A percentile compares a stretch with the other conserved stretches of the same genome.
Evolutionary conservation across 2,113 vertebrate genomes (phyloP).

Genomic region (Elaphurus davidianus): DNA sequence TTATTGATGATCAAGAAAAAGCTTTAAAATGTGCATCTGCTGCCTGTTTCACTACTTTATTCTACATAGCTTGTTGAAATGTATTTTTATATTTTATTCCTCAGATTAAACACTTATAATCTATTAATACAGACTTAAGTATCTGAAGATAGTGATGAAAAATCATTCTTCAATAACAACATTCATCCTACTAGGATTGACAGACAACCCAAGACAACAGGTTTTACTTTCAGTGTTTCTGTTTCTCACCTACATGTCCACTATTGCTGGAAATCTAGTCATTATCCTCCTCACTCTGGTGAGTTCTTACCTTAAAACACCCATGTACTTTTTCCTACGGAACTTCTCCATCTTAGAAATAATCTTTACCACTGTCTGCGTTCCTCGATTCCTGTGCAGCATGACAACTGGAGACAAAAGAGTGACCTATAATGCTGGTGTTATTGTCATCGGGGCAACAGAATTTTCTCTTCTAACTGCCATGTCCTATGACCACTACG

Average conservation of each 20-base stretch:
- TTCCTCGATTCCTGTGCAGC: slow-evolving; percentile 32
- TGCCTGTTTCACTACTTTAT: background rate
- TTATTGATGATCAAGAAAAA: background rate
- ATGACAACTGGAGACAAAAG: slow-evolving; percentile 38
- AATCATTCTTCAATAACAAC: slow-evolving; percentile 27
- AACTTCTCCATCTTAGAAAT: slow-evolving; percentile 48
- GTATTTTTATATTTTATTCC: background rate
- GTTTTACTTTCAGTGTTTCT: slow-evolving; percentile 21
- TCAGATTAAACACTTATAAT: background rate
- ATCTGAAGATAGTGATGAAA: background rate
- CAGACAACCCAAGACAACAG: background rate
- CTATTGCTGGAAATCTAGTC: background rate
- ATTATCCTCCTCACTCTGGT: slow-evolving; percentile 38
- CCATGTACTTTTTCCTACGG: slow-evolving; percentile 49
- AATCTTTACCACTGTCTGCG: slow-evolving; percentile 22
- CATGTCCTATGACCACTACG: slow-evolving; percentile 53
- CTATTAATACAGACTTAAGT: background rate
- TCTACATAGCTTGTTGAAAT: background rate
- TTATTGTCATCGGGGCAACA: background rate
- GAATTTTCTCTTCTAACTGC: slow-evolving; percentile 29
- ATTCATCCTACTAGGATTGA: slow-evolving; percentile 43
- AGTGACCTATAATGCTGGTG: slow-evolving; percentile 3
- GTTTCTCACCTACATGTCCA: slow-evolving; percentile 23
- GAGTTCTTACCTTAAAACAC: background rate
- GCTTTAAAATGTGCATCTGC: too few relatives aligned